Percentiles rank a stretch among this genome's conserved stretches.
These are phyloP conservation scores for Camelus bactrianus DNA, from an alignment of 2,113 vertebrate species.

Conservation along the genomic window DNA sequence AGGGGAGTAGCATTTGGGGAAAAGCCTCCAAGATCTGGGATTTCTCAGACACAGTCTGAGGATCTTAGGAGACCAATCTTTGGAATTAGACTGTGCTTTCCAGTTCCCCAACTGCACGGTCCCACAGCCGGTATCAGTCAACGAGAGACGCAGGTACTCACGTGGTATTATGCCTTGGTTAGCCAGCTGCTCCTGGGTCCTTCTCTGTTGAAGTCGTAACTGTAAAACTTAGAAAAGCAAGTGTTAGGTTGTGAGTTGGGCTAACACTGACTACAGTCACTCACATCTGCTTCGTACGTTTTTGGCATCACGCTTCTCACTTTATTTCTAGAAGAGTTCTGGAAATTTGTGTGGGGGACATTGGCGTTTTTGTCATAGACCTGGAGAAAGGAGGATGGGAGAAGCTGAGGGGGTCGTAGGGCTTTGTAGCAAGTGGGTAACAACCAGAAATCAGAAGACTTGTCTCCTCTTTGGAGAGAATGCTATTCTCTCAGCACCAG, in stretches of 20 bases:
- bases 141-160: slow-evolving; percentile 88
- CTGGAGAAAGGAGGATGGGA: background rate
- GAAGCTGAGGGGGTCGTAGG: background rate
- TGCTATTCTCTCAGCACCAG: background rate
- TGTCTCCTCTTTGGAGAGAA: background rate
- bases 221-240: slow-evolving; percentile 94
- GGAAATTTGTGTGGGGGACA: background rate
- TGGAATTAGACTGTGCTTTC: background rate
- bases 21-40: background rate
- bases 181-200: slow-evolving; percentile 96
- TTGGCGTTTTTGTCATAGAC: background rate
- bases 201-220: slow-evolving; percentile 98
- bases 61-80: background rate
- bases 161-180: slow-evolving; percentile 97
- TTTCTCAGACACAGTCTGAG: background rate
- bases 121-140: no score
- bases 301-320: background rate
- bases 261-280: background rate
- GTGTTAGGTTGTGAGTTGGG: slow-evolving; percentile 25
- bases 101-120: background rate
- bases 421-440: background rate
- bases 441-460: background rate
- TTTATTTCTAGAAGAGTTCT: background rate
- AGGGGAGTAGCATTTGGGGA: background rate
- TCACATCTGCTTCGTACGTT: background rate